Evolutionary conservation across 2,113 vertebrate genomes (phyloP).

Genomic region (Rhizomys pruinosus): DNA sequence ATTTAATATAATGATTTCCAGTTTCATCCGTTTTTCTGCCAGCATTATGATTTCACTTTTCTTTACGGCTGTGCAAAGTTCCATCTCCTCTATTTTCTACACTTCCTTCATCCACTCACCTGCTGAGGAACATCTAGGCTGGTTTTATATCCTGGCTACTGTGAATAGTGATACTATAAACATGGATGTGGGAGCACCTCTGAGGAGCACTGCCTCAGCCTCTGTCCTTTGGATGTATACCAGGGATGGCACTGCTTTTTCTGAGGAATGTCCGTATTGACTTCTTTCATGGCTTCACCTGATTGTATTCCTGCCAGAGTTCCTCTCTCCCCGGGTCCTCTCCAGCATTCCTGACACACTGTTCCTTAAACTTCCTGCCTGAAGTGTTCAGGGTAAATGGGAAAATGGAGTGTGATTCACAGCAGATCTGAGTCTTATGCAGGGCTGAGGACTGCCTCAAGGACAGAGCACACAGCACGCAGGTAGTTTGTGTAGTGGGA

Average conservation of each 20-base stretch:
- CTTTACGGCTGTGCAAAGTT: neutral
- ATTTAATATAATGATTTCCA: neutral
- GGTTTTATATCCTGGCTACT: too few relatives aligned
- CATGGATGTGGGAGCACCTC: neutral
- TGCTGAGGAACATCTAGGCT: neutral
- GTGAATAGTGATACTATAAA: neutral
- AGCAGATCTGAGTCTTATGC: neutral
- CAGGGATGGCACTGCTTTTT: too few relatives aligned
- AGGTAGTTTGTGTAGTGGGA: neutral
- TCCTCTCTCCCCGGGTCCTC: too few relatives aligned
- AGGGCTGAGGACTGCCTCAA: neutral
- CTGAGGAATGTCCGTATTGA: neutral
- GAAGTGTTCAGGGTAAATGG: neutral
- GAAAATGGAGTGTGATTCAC: neutral
- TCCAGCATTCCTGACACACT: neutral
- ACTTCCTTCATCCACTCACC: neutral
- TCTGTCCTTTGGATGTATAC: neutral
- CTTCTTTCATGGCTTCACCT: neutral
- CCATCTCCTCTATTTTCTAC: neutral
- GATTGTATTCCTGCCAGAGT: too few relatives aligned
- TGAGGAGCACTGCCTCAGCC: too few relatives aligned
- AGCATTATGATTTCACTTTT: neutral
- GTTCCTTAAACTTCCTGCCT: neutral
- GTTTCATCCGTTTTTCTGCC: neutral
- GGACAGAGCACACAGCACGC: rapidly evolving